Evolutionary conservation across 2,888 invertebrate species (phyloP).

Genomic region (Malthinus flaveolus): DNA sequence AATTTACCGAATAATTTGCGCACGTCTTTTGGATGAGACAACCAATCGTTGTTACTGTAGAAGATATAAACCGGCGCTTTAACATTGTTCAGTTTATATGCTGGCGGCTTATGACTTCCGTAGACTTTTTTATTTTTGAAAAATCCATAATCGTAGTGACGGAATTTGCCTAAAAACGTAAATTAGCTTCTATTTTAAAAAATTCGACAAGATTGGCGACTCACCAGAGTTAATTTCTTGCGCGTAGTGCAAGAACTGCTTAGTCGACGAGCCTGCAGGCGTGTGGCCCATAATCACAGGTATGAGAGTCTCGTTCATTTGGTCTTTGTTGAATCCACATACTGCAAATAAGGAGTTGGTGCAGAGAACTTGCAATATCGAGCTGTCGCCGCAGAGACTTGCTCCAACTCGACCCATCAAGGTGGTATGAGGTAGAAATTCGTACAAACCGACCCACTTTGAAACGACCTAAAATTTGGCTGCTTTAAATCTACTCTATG

Average conservation of each 20-base stretch:
- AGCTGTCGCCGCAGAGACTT: conserved; percentile 51
- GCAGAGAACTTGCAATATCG: conserved; percentile 41
- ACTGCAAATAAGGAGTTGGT: conserved; percentile 44
- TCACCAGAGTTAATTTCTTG: conserved; percentile 60
- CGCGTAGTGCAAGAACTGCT: conserved; percentile 70
- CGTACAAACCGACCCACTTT: conserved; percentile 51
- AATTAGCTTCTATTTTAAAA: too few species aligned
- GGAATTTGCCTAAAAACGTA: conserved; percentile 10
- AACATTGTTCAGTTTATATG: conserved; percentile 48
- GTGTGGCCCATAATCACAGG: conserved; percentile 41
- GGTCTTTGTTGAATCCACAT: conserved; percentile 44
- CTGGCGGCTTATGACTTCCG: conserved; percentile 44
- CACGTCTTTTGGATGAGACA: conserved; percentile 47
- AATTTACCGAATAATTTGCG: not conserved
- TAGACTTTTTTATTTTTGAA: conserved; percentile 34
- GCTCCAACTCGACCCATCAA: conserved; percentile 59
- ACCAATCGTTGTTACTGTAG: conserved; percentile 54
- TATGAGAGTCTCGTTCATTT: conserved; percentile 46
- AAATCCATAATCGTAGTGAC: conserved; percentile 16
- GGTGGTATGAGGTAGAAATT: conserved; percentile 64
- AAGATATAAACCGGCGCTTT: conserved; percentile 52
- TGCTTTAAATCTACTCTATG: too few species aligned
- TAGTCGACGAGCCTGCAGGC: conserved; percentile 56
- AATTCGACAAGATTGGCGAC: too few species aligned
- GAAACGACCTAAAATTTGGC: not conserved